Conservation (phyloP, 2,797 vertebrate genomes). For the Rhinella marina region DNA sequence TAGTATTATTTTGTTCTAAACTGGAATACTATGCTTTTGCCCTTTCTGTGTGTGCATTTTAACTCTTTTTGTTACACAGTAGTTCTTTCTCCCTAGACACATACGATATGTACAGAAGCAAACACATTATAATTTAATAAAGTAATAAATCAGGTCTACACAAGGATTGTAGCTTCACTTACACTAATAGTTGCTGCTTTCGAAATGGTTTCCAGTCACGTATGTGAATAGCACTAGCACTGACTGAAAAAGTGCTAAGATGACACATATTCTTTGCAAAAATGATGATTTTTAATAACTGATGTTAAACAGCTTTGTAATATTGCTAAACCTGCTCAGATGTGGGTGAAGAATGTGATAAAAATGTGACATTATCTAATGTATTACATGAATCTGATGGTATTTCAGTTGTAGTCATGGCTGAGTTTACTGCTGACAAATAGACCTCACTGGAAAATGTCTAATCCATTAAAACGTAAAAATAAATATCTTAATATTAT, state of each 20-base stretch:
- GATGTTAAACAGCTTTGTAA: not conserved
- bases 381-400: not conserved
- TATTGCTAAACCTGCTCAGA: not conserved
- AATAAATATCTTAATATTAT: no score
- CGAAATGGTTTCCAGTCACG: not conserved
- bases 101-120: not conserved
- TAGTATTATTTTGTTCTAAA: not conserved
- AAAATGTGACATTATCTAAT: not conserved
- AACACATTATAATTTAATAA: conserved; percentile 13
- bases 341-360: not conserved
- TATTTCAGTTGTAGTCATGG: not conserved
- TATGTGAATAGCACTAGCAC: not conserved
- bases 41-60: not conserved
- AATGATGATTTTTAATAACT: not conserved
- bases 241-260: conserved; percentile 13
- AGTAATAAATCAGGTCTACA: conserved; percentile 25
- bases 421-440: not conserved
- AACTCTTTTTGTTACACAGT: not conserved
- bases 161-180: not conserved
- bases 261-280: conserved; percentile 12
- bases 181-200: conserved; percentile 20
- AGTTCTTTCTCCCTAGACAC: conserved; percentile 3
- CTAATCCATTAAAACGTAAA: not conserved
- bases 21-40: no score
- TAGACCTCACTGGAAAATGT: not conserved